Base-by-base conservation (phyloP, 2,797 vertebrate species). In the Eurystomus glaucurus region DNA sequence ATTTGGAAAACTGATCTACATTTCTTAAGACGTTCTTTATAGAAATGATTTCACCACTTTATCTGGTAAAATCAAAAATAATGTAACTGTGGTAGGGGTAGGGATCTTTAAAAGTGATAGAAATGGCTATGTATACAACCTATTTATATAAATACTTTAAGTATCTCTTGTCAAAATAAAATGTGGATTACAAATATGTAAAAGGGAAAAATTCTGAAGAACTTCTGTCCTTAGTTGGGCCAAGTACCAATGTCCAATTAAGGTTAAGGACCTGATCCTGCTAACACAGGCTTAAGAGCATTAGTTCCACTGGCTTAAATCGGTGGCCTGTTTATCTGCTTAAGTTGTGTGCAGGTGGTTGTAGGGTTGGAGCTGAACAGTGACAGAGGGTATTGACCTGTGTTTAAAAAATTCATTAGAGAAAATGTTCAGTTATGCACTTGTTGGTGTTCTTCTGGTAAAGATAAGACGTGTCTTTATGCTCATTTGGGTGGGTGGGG, bases 61-160 rank as follows among this genome's bases (percentile, higher is more conserved):
- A 97, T 98, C 97, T 98, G 95, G 94, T 97, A 97, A 98, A 98
- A 97, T 88, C 7, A 78, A 86, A 92, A 97, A 80, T 93, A 90
- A 80, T 74, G 70, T 91, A 66, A 97, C 96, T 97, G 97, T 97
- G 95, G 96, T 97, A 90, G 96, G 94, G 94, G 62, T 98, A 98
- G 97, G 97, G 97, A 95, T 91, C 96, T 97, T 94, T 85, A 85
- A 94, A 97, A 92, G 92, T 92, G 85, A 83, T 97, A 97, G 96
- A 97, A 55, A 88, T 97, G 96, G 79, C 93, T 97, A 61, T 97
- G 92, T 96, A 90, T 97, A 96, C 96, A 97, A 88, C 91, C 61
- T 98, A 97, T 98, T 98, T 98, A 98, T 98, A 97, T 96, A 95
- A 97, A 93, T 88, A 85, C 86, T 96, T 96, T 90, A 90, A 94